Conservation (phyloP, 1,140 invertebrate genomes). For the Fragariocoptes setiger region DNA sequence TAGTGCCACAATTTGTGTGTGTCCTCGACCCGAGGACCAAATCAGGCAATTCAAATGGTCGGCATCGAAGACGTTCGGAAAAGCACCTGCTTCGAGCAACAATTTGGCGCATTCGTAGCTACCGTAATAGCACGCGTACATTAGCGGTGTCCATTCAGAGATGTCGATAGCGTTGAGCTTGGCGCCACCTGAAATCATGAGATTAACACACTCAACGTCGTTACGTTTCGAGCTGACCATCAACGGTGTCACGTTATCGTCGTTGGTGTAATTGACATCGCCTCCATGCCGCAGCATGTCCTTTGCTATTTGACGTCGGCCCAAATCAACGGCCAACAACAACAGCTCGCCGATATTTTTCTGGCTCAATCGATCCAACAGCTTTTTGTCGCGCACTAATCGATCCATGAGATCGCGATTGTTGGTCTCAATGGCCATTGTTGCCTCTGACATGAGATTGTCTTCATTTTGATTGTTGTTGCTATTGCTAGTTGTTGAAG, state of each 20-base stretch:
- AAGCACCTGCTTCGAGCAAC: conserved; percentile 55
- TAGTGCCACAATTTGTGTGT: conserved; percentile 44
- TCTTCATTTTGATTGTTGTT: too few relatives aligned
- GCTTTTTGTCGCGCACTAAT: too few relatives aligned
- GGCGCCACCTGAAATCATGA: background rate
- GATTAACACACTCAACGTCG: background rate
- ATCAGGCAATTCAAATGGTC: conserved; percentile 71
- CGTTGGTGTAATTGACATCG: background rate
- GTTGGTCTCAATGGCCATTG: too few relatives aligned
- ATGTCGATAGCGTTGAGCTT: background rate
- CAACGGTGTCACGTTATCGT: background rate
- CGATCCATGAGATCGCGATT: too few relatives aligned
- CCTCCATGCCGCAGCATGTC: background rate
- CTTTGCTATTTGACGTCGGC: background rate
- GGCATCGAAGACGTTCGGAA: conserved; percentile 64
- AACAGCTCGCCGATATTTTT: too few relatives aligned
- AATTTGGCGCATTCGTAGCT: conserved; percentile 38
- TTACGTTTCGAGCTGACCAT: background rate
- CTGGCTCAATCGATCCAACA: too few relatives aligned
- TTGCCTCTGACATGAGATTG: too few relatives aligned
- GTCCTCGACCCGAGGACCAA: conserved; percentile 70
- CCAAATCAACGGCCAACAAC: background rate
- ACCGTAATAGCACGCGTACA: conserved; percentile 91
- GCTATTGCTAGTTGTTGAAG: too few relatives aligned
- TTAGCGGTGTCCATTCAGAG: conserved; percentile 61